These are phyloP conservation scores for Elephas maximus DNA, from an alignment of 2,113 vertebrate species.

Conservation along the genomic window DNA sequence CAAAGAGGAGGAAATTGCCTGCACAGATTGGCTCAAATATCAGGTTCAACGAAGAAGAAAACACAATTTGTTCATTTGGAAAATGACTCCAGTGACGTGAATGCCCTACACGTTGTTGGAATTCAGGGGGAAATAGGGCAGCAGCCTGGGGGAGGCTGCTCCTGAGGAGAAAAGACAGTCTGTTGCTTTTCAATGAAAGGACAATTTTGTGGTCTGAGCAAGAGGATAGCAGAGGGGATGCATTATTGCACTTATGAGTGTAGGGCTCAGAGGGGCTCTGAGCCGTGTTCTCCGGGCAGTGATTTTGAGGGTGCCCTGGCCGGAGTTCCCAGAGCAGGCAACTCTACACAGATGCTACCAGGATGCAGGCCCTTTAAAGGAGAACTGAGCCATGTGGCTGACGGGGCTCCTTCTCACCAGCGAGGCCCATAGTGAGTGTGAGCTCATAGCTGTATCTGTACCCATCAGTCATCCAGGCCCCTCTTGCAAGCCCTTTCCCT, in stretches of 20 bases:
- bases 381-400: background rate
- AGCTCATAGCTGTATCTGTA: background rate
- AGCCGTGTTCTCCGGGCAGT: background rate
- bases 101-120: conserved; percentile 57
- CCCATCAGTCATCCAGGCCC: fast-evolving
- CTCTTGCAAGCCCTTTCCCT: background rate
- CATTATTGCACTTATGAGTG: background rate
- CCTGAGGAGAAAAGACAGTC: background rate
- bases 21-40: conserved; percentile 88
- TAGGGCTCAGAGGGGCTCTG: background rate
- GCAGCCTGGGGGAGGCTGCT: background rate
- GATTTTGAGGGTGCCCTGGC: background rate
- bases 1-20: conserved; percentile 87
- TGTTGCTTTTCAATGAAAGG: background rate
- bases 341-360: background rate
- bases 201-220: background rate
- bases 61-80: conserved; percentile 88
- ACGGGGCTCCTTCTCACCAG: background rate
- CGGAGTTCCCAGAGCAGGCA: background rate
- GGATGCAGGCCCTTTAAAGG: background rate
- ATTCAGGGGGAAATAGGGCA: background rate
- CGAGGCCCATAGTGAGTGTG: background rate
- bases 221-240: background rate
- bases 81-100: conserved; percentile 81
- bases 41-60: conserved; percentile 87